phyloP scores from a whole-genome alignment of 2,113 vertebrate genomes.

The Helogale parvula region DNA sequence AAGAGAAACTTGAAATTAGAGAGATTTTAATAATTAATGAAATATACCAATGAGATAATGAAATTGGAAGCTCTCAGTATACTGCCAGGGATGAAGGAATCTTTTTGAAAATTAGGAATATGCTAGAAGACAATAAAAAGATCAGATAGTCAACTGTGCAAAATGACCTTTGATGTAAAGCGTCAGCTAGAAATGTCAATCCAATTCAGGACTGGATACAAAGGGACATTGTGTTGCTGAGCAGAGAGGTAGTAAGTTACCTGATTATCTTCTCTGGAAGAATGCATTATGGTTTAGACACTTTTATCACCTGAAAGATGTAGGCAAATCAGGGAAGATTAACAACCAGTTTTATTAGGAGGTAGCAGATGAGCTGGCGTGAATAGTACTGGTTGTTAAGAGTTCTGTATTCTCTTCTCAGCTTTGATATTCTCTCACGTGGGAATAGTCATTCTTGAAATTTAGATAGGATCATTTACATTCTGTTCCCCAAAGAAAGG shows the following conservation, averaged over 20 bases:
- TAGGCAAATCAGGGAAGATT: conserved; percentile 69
- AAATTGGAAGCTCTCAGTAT: conserved; percentile 50
- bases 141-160: conserved; percentile 43
- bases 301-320: conserved; percentile 69
- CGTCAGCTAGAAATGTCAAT: conserved; percentile 70
- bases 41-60: conserved; percentile 60
- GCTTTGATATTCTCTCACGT: conserved; percentile 47
- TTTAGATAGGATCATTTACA: conserved; percentile 60
- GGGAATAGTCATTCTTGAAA: conserved; percentile 63
- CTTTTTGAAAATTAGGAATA: conserved; percentile 57
- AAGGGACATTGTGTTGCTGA: conserved; percentile 56
- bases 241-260: conserved; percentile 63
- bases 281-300: conserved; percentile 69
- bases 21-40: conserved; percentile 62
- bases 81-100: conserved; percentile 30
- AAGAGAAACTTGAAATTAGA: conserved; percentile 55
- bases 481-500: conserved; percentile 56
- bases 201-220: conserved; percentile 64
- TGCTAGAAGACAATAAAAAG: conserved; percentile 61
- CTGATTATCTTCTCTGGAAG: conserved; percentile 68
- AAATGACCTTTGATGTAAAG: conserved; percentile 67
- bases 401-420: conserved; percentile 60
- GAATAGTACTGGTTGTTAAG: conserved; percentile 58
- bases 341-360: conserved; percentile 71
- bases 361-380: conserved; percentile 49